Evolutionary conservation across 2,888 invertebrate genomes (phyloP).

Genomic region (Eupithecia subfuscata): DNA sequence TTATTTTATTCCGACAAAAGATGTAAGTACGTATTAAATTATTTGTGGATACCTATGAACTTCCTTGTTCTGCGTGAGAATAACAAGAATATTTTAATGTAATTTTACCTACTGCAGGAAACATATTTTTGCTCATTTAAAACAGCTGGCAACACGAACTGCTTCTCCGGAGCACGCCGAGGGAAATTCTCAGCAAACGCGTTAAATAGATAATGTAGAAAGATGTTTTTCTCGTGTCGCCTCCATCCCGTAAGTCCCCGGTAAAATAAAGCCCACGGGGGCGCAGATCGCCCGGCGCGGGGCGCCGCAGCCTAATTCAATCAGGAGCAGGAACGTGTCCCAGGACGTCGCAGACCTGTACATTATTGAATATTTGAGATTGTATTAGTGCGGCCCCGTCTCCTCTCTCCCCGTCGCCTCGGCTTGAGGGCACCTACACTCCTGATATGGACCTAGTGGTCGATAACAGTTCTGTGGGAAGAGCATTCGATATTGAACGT

Average conservation of each 20-base stretch:
- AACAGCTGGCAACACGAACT: neutral
- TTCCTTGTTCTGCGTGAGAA: neutral
- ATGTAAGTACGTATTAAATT: neutral
- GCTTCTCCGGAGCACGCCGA: neutral
- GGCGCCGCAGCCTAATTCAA: conserved; percentile 24
- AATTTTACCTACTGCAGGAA: neutral
- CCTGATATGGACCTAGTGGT: neutral
- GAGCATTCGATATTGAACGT: neutral
- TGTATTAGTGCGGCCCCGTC: conserved; percentile 18
- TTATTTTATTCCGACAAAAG: neutral
- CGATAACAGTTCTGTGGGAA: neutral
- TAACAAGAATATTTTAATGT: neutral
- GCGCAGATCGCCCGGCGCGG: neutral
- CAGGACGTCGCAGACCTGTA: conserved; percentile 22
- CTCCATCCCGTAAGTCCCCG: neutral
- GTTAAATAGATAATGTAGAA: neutral
- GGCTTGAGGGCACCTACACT: neutral
- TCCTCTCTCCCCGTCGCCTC: neutral
- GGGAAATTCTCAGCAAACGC: conserved; percentile 2
- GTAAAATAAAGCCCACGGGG: neutral
- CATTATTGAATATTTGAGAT: conserved; percentile 36
- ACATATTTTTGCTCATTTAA: neutral
- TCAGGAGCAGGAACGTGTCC: conserved; percentile 19
- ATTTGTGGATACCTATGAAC: neutral
- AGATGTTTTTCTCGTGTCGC: neutral